phyloP scores from a whole-genome alignment of 2,888 invertebrate genomes.

The Boloria selene region DNA sequence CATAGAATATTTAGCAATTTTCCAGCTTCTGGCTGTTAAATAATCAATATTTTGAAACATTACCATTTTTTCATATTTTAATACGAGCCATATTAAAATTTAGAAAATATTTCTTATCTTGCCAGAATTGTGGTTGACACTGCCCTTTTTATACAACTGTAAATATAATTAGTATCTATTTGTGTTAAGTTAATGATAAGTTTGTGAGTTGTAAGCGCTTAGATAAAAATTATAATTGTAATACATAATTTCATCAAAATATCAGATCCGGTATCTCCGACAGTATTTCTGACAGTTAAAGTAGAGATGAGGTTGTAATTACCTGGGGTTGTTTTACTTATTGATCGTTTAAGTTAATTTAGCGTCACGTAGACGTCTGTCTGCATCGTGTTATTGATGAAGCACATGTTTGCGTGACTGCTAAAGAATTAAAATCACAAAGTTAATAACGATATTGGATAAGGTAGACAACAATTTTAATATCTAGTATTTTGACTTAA shows the following conservation, averaged over 20 bases:
- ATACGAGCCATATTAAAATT: constrained; percentile 79
- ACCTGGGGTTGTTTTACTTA: constrained; percentile 2
- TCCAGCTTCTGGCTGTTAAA: constrained; percentile 7
- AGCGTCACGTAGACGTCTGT: constrained; percentile 77
- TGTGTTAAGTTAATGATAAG: constrained; percentile 42
- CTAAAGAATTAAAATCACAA: constrained; percentile 37
- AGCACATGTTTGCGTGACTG: constrained; percentile 78
- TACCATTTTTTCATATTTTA: constrained; percentile 63
- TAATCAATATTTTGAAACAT: constrained; percentile 43
- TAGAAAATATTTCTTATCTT: constrained; percentile 79
- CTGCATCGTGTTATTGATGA: constrained; percentile 76
- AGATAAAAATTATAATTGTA: constrained; percentile 7
- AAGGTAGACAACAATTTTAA: not conserved
- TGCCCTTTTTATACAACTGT: constrained; percentile 72
- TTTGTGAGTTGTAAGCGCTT: constrained; percentile 33
- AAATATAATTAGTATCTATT: constrained; percentile 58
- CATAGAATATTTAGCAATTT: constrained; percentile 16
- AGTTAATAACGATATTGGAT: not conserved
- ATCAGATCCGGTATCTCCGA: too few relatives aligned
- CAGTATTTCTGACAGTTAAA: too few relatives aligned
- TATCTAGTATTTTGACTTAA: not conserved
- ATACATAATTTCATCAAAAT: too few relatives aligned
- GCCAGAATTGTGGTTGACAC: constrained; percentile 79
- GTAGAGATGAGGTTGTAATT: not conserved
- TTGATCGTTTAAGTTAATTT: constrained; percentile 24